Evolutionary conservation across 2,113 vertebrate genomes (phyloP).

Genomic region (Neogale vison): DNA sequence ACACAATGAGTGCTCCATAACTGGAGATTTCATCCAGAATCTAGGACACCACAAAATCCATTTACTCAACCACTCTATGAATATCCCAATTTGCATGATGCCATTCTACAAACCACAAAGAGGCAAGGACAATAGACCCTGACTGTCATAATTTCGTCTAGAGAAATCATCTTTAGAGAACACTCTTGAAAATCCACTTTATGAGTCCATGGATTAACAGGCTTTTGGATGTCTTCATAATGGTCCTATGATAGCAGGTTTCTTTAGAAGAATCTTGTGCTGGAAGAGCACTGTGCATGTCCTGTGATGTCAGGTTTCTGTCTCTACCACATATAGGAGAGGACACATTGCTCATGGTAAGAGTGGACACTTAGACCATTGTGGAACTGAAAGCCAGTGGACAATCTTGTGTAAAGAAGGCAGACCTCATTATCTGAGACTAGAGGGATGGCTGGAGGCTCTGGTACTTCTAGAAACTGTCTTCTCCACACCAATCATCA

Average conservation of each 20-base stretch:
- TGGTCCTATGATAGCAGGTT: no score
- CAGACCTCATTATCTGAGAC: not conserved
- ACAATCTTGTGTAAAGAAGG: not conserved
- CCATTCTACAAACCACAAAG: not conserved
- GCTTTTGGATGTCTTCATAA: not conserved
- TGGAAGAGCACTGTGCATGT: rapidly evolving
- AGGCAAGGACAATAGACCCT: not conserved
- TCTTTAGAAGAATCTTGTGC: not conserved
- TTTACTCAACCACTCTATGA: no score
- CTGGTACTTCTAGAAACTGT: rapidly evolving
- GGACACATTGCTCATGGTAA: not conserved
- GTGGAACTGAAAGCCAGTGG: no score
- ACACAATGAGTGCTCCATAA: no score
- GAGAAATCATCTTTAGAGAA: not conserved
- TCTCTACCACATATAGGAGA: no score
- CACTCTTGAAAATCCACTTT: not conserved
- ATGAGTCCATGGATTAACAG: rapidly evolving
- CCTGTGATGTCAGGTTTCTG: not conserved
- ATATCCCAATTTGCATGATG: not conserved
- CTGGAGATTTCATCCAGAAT: not conserved
- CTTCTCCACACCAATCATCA: no score
- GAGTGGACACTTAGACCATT: not conserved
- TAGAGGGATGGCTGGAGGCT: rapidly evolving
- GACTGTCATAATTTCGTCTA: rapidly evolving
- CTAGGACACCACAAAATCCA: not conserved